A percentile compares a stretch with the other conserved stretches of the same genome.
phyloP scores from a whole-genome alignment of 2,888 invertebrate genomes.

The Endotricha flammealis region DNA sequence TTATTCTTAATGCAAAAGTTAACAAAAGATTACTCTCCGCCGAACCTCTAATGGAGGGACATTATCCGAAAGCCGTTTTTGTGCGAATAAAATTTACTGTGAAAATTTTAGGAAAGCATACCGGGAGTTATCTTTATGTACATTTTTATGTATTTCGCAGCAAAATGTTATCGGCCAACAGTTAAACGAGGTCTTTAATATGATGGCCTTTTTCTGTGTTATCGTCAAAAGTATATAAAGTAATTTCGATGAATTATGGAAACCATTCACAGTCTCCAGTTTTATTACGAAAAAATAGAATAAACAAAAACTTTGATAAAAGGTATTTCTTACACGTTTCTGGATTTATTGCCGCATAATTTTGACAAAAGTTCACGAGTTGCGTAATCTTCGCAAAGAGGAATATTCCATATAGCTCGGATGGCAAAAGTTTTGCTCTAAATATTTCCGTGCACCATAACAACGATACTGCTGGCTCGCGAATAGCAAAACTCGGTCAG shows the following conservation, averaged over 20 bases:
- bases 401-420: slow-evolving; percentile 31
- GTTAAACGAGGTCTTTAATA: slow-evolving; percentile 50
- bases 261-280: slow-evolving; percentile 30
- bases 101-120: slow-evolving; percentile 50
- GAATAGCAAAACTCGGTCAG: slow-evolving; percentile 30
- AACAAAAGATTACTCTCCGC: slow-evolving; percentile 33
- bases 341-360: slow-evolving; percentile 45
- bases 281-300: slow-evolving; percentile 37
- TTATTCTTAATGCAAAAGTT: slow-evolving; percentile 8
- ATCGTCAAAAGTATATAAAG: slow-evolving; percentile 49
- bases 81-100: slow-evolving; percentile 58
- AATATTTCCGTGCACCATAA: slow-evolving; percentile 20
- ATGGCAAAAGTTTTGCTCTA: slow-evolving; percentile 37
- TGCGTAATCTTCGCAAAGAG: slow-evolving; percentile 38
- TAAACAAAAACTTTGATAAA: slow-evolving; percentile 43
- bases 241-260: slow-evolving; percentile 55
- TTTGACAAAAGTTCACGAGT: slow-evolving; percentile 39
- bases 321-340: slow-evolving; percentile 35
- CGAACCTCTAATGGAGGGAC: slow-evolving; percentile 58
- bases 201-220: slow-evolving; percentile 40
- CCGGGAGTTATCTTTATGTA: slow-evolving; percentile 63
- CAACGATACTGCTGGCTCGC: slow-evolving; percentile 20
- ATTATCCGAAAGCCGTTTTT: slow-evolving; percentile 66
- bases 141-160: slow-evolving; percentile 60
- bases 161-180: slow-evolving; percentile 56